phyloP scores from a whole-genome alignment of 2,797 vertebrate genomes.

The Babyrousa celebensis region DNA sequence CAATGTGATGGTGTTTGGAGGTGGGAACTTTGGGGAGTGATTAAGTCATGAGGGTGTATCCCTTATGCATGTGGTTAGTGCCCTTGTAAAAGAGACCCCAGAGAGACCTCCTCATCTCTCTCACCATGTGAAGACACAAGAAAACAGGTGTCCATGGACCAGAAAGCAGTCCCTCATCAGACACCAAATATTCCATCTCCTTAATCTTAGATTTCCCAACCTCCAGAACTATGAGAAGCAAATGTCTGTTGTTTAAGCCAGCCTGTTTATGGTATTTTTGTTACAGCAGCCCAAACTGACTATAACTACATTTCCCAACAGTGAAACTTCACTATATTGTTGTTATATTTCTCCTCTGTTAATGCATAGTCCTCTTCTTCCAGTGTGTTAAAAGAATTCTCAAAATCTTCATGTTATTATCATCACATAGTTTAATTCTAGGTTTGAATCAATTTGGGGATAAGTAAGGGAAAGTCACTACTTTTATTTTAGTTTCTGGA shows the following conservation, averaged over 20 bases:
- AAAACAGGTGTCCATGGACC: neutral
- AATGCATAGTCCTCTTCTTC: neutral
- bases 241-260: neutral
- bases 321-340: neutral
- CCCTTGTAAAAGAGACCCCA: neutral
- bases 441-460: constrained; percentile 42
- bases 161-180: neutral
- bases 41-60: neutral
- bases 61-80: neutral
- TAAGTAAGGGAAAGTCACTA: constrained; percentile 7
- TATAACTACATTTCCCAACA: neutral
- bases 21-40: neutral
- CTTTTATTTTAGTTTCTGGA: constrained; percentile 47
- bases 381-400: constrained; percentile 54
- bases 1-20: neutral
- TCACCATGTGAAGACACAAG: neutral
- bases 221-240: neutral
- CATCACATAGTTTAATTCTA: constrained; percentile 39
- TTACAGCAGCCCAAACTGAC: neutral
- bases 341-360: neutral
- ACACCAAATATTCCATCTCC: neutral
- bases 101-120: neutral
- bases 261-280: neutral
- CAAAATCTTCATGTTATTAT: neutral
- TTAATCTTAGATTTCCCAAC: neutral